These are phyloP conservation scores for Ophonus ardosiacus DNA, from an alignment of 2,888 invertebrate genomes.

Conservation along the genomic window DNA sequence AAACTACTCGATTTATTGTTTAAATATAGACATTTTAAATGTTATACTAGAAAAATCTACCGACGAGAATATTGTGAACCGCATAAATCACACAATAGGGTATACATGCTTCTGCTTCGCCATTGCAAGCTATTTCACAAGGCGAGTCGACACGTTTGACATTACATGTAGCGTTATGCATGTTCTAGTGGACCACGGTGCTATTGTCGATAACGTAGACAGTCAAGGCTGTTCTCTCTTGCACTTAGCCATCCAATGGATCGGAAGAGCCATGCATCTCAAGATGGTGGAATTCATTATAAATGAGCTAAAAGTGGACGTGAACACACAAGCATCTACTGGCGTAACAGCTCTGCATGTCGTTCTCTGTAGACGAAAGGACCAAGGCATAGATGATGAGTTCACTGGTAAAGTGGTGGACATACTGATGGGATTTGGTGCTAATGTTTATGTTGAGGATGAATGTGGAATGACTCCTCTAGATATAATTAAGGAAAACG, in stretches of 20 bases:
- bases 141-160: background rate
- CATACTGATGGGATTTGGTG: background rate
- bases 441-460: background rate
- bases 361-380: background rate
- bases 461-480: background rate
- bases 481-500: background rate
- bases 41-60: background rate
- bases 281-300: background rate
- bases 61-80: background rate
- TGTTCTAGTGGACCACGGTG: background rate
- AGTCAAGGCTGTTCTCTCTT: background rate
- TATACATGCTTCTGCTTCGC: background rate
- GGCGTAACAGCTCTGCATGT: background rate
- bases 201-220: background rate
- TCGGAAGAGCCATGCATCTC: background rate
- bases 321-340: background rate
- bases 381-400: background rate
- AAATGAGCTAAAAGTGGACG: background rate
- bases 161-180: background rate
- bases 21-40: background rate
- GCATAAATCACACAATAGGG: background rate
- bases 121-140: background rate
- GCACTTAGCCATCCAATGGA: background rate
- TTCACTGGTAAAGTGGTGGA: background rate
- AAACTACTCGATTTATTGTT: background rate